Percentiles rank a stretch among this genome's conserved stretches.
phyloP scores from a whole-genome alignment of 2,888 invertebrate genomes.

The Julus scanicus region DNA sequence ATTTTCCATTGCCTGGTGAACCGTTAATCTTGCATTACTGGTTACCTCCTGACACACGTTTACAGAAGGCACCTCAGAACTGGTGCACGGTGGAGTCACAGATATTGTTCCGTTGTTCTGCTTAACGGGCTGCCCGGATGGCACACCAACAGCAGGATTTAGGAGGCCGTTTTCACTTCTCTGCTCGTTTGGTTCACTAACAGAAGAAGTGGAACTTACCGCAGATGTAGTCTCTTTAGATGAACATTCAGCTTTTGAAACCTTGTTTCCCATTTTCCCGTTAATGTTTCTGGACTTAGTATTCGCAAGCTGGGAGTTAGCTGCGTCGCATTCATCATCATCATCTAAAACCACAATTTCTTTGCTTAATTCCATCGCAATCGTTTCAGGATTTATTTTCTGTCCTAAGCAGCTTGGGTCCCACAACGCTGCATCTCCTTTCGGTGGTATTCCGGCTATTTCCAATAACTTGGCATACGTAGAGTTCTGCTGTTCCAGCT shows the following conservation, averaged over 20 bases:
- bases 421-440: conserved; percentile 57
- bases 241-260: neutral
- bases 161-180: neutral
- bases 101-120: neutral
- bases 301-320: neutral
- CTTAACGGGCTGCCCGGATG: neutral
- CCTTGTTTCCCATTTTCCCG: conserved; percentile 24
- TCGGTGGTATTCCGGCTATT: conserved; percentile 62
- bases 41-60: neutral
- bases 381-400: conserved; percentile 30
- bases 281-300: neutral
- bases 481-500: conserved; percentile 62
- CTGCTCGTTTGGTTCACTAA: neutral
- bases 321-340: neutral
- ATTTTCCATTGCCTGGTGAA: neutral
- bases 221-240: conserved; percentile 8
- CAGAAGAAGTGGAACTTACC: neutral
- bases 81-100: neutral
- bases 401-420: neutral
- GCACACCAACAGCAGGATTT: neutral
- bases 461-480: conserved; percentile 63
- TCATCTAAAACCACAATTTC: conserved; percentile 47
- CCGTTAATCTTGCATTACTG: neutral
- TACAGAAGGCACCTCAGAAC: neutral
- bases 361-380: neutral